Evolutionary conservation across 37 sponge, comb jelly and placozoan species (phyloP).

Genomic region (Aphrocallistes beatrix): DNA sequence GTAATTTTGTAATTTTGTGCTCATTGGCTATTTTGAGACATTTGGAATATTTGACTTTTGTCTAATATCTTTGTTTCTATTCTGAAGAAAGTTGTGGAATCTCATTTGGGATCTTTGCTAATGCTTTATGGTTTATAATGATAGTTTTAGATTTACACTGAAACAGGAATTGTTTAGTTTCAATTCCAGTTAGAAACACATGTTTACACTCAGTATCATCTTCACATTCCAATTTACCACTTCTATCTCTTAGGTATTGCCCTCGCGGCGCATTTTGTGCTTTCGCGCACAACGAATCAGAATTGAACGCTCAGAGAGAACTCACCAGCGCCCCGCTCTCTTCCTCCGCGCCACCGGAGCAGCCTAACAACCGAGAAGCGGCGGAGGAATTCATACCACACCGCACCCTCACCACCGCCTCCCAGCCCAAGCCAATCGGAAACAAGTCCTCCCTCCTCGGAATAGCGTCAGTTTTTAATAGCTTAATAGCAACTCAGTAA

Average conservation of each 20-base stretch:
- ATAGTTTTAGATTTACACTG: background rate
- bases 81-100: background rate
- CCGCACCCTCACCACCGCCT: background rate
- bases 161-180: no score
- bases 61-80: no score
- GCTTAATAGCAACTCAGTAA: no score
- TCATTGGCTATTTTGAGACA: no score
- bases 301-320: slow-evolving; percentile 5
- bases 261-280: slow-evolving; percentile 98
- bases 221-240: no score
- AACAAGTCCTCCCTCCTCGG: background rate
- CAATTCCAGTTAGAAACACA: no score
- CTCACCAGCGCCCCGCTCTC: slow-evolving; percentile 10
- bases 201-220: no score
- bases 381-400: background rate
- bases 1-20: no score
- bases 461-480: background rate
- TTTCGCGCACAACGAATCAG: slow-evolving; percentile 91
- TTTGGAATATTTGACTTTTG: no score
- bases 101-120: background rate
- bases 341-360: background rate
- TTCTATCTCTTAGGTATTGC: slow-evolving; percentile 67
- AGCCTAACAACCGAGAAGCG: background rate
- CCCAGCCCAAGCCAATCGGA: background rate
- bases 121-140: background rate